Conservation (phyloP, 2,888 invertebrate species). For the Polymixis flavicincta region DNA sequence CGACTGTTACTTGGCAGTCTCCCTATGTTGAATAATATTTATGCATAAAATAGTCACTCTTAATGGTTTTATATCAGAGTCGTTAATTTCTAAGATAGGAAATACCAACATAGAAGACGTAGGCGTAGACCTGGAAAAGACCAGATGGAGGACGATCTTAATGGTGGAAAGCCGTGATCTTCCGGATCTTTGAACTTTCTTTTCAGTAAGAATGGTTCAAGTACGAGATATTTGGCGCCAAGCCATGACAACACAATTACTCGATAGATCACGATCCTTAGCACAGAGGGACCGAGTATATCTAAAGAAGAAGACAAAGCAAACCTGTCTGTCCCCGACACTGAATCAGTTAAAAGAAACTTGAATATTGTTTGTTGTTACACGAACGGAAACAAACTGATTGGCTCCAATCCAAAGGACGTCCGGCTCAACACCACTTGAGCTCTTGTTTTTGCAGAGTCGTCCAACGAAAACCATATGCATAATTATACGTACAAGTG, state of each 20-base stretch:
- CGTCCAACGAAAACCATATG: constrained; percentile 26
- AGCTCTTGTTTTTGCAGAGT: constrained; percentile 56
- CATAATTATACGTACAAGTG: constrained; percentile 17
- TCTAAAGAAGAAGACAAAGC: constrained; percentile 5
- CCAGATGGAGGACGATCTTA: background rate
- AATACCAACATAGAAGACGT: background rate
- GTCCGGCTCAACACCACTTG: constrained; percentile 67
- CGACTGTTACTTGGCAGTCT: background rate
- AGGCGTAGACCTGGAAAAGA: background rate
- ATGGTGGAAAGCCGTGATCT: background rate
- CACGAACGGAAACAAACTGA: constrained; percentile 67
- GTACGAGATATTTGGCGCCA: background rate
- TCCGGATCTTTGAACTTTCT: background rate
- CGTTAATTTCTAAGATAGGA: background rate
- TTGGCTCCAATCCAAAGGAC: constrained; percentile 65
- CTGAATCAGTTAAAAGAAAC: constrained; percentile 36
- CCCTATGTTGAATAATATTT: background rate
- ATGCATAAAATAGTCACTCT: background rate
- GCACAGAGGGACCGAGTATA: background rate
- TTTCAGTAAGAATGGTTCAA: background rate
- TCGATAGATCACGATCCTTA: background rate
- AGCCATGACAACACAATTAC: background rate
- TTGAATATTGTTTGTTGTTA: constrained; percentile 47
- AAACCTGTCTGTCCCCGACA: constrained; percentile 9
- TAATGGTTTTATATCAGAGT: background rate